phyloP scores from a whole-genome alignment of 2,797 vertebrate genomes.

The Lates japonicus region DNA sequence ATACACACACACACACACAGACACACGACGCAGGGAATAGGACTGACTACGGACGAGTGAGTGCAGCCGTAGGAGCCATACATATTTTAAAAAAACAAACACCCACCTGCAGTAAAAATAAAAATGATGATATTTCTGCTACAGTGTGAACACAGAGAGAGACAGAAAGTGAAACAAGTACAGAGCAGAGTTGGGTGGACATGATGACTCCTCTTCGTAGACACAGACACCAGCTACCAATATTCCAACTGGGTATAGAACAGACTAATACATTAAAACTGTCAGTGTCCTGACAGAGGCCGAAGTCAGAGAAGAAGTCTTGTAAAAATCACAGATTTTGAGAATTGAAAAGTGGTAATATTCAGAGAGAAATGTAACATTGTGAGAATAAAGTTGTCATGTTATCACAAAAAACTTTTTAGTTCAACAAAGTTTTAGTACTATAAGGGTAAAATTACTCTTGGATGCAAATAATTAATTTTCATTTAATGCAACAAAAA shows the following conservation, averaged over 20 bases:
- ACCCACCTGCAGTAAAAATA: constrained; percentile 68
- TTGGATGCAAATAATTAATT: no score
- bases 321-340: neutral
- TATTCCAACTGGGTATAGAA: neutral
- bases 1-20: constrained; percentile 43
- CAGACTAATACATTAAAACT: neutral
- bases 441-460: no score
- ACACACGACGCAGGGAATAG: constrained; percentile 11
- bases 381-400: neutral
- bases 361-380: neutral
- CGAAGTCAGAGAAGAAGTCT: neutral
- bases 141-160: constrained; percentile 27
- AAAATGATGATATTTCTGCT: constrained; percentile 45
- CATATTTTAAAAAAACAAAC: constrained; percentile 36
- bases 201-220: constrained; percentile 18
- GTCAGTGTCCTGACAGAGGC: neutral
- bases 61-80: constrained; percentile 42
- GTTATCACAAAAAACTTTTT: no score
- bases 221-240: neutral
- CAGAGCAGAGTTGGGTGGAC: constrained; percentile 24
- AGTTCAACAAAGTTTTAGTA: no score
- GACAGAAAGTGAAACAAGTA: constrained; percentile 16
- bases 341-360: neutral
- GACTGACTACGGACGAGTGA: constrained; percentile 27
- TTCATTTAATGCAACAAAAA: no score